Conservation (phyloP, 2,888 invertebrate genomes). For the Thelaira solivaga region DNA sequence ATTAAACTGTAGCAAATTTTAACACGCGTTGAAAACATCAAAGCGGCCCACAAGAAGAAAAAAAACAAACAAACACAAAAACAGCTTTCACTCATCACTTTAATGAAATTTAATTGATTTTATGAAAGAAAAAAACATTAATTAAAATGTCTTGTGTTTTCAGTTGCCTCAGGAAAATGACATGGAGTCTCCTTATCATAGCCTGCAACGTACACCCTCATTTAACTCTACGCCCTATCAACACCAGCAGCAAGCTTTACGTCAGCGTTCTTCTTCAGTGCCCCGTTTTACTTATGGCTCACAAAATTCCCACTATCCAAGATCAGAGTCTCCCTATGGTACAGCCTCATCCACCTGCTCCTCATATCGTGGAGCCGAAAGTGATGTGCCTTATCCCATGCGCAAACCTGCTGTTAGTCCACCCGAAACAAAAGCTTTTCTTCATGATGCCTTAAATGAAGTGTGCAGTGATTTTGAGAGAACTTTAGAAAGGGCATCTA, state of each 20-base stretch:
- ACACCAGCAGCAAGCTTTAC: slow-evolving; percentile 48
- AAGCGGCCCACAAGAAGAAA: slow-evolving; percentile 13
- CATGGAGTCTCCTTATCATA: slow-evolving; percentile 53
- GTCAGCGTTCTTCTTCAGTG: slow-evolving; percentile 71
- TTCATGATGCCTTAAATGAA: slow-evolving; percentile 78
- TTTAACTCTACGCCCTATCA: slow-evolving; percentile 50
- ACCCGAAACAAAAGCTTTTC: slow-evolving; percentile 75
- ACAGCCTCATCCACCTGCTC: slow-evolving; percentile 73
- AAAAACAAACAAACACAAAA: background rate
- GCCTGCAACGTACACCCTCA: slow-evolving; percentile 50
- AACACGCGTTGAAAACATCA: slow-evolving; percentile 59
- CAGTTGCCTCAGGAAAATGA: slow-evolving; percentile 75
- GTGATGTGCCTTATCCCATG: slow-evolving; percentile 66
- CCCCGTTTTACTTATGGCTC: slow-evolving; percentile 71
- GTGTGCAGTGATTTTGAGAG: slow-evolving; percentile 85
- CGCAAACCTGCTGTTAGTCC: slow-evolving; percentile 69
- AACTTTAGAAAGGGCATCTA: slow-evolving; percentile 80
- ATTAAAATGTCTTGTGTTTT: slow-evolving; percentile 1
- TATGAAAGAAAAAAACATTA: background rate
- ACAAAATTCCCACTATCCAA: slow-evolving; percentile 64
- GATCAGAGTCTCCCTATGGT: slow-evolving; percentile 72
- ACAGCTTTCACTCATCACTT: slow-evolving; percentile 43
- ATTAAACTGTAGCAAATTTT: slow-evolving; percentile 43
- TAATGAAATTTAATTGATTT: slow-evolving; percentile 39
- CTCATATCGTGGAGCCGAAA: slow-evolving; percentile 70